Evolutionary conservation across 2,113 vertebrate genomes (phyloP).

Genomic region (Sylvietta virens): DNA sequence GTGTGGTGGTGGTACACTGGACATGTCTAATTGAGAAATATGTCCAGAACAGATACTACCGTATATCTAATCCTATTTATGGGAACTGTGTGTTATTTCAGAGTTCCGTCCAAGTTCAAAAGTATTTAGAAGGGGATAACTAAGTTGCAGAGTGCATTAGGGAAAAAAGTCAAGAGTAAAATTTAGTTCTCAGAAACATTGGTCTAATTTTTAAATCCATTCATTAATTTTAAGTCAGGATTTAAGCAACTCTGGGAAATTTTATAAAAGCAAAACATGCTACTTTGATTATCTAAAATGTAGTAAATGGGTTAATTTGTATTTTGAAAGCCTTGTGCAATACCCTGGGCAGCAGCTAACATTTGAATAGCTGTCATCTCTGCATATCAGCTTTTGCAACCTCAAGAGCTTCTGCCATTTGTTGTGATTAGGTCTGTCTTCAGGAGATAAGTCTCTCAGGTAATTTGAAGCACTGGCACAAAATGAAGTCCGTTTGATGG

Average conservation of each 20-base stretch:
- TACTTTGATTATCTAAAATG: slow-evolving; percentile 35
- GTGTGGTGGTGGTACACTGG: neutral
- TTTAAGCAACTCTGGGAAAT: neutral
- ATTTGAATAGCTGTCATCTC: slow-evolving; percentile 61
- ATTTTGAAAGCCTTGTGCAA: slow-evolving; percentile 41
- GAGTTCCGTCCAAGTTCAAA: neutral
- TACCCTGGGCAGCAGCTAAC: neutral
- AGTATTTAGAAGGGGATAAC: neutral
- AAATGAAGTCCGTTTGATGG: slow-evolving; percentile 54
- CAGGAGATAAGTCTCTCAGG: slow-evolving; percentile 62
- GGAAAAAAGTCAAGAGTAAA: neutral
- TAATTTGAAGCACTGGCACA: slow-evolving; percentile 52
- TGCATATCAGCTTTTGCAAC: slow-evolving; percentile 18
- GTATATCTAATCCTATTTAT: neutral
- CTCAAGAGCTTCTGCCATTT: slow-evolving; percentile 50
- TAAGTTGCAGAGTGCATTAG: neutral
- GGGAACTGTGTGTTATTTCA: neutral
- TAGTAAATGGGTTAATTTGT: slow-evolving; percentile 47
- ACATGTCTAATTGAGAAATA: neutral
- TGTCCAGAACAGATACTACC: neutral
- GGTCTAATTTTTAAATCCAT: neutral
- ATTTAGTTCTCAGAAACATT: neutral
- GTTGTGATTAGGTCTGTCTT: slow-evolving; percentile 66
- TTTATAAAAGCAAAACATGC: neutral
- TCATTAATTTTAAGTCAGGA: neutral